Evolutionary conservation across 2,113 vertebrate genomes (phyloP).

Genomic region (Aphyosemion australe): DNA sequence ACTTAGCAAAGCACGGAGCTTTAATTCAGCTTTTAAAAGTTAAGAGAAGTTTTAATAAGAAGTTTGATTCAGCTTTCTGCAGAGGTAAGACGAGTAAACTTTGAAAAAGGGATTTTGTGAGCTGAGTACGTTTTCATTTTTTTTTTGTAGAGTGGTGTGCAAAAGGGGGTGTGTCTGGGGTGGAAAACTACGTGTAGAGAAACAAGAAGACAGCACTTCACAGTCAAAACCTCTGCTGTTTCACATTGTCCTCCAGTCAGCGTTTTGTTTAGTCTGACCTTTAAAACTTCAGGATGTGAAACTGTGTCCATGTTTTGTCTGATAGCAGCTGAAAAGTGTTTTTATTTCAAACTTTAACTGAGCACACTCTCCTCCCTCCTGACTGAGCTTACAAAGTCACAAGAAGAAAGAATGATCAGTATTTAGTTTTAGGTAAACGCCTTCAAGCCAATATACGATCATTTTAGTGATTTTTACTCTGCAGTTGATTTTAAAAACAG

Average conservation of each 20-base stretch:
- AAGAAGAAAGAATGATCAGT: constrained; percentile 1
- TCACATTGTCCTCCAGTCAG: constrained; percentile 5
- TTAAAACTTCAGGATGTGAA: constrained; percentile 10
- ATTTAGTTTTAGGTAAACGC: not conserved
- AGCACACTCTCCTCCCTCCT: constrained; percentile 5
- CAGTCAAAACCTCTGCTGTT: constrained; percentile 20
- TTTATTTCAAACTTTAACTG: constrained; percentile 10
- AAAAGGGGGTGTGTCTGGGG: constrained; percentile 73
- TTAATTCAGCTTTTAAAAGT: constrained; percentile 23
- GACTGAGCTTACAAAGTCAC: constrained; percentile 3
- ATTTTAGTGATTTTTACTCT: not conserved
- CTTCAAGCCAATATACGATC: not conserved
- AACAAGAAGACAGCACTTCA: constrained; percentile 30
- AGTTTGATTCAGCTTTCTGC: constrained; percentile 9
- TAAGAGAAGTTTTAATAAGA: not conserved
- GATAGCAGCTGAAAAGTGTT: not conserved
- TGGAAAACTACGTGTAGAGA: constrained; percentile 30
- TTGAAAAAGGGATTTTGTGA: constrained; percentile 5
- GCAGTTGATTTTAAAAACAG: not conserved
- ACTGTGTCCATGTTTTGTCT: constrained; percentile 32
- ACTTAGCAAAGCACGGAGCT: constrained; percentile 35
- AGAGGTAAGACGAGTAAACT: constrained; percentile 49
- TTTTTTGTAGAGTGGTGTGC: constrained; percentile 56
- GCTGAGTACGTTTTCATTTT: not conserved
- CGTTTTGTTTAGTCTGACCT: constrained; percentile 6